Base-by-base conservation (phyloP, 2,888 invertebrate species). In the Augochlorella aurata region DNA sequence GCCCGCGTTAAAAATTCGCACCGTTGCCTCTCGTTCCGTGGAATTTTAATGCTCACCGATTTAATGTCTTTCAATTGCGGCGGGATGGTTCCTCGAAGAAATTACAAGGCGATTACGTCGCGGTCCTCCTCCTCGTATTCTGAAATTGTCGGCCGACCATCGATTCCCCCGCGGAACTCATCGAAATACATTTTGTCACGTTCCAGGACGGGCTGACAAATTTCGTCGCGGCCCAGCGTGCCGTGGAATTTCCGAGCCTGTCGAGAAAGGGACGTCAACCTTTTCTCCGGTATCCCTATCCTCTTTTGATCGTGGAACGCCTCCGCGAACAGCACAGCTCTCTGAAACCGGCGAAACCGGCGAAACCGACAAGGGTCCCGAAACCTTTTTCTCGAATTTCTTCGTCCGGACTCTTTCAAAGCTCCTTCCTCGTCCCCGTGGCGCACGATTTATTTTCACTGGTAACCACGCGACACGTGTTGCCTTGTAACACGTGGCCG, bases 401-500 rank as follows among this genome's bases (percentile, higher is more conserved):
- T 90, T 87, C 84, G 78, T 70, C 50, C 29, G 68, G 80, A 70
- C 78, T 80, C 76, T 82, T 68, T 79, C 65, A 45, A 63, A 65
- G 68, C 85, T 85, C 75, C 83, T 77, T 66, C 24, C 70, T 77
- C 82, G 73, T 68, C 67, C 74, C 68, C 79, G 81, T 77, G 75
- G 77, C 83, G 75, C 84, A 87, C 89, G 89, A 91, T 91, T 91
- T 92, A 91, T 91, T 91, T 91, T 91, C 89, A 87, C 89, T 91
- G 87, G 87, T 87, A 63, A 90, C 86, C 89, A 82, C 89, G 86
- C 89, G 90, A 91, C 91, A 92, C 92, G 90, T 91, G 92, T 92
- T 90, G 87, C 87, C 83, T 76, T 78, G 86, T 87, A 88, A 89
- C 89, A 89, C 89, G 89, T 89, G 88, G 87, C 87, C 79, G 84